Base-by-base conservation (phyloP, 2,113 vertebrate genomes). In the Glaucidium brasilianum region DNA sequence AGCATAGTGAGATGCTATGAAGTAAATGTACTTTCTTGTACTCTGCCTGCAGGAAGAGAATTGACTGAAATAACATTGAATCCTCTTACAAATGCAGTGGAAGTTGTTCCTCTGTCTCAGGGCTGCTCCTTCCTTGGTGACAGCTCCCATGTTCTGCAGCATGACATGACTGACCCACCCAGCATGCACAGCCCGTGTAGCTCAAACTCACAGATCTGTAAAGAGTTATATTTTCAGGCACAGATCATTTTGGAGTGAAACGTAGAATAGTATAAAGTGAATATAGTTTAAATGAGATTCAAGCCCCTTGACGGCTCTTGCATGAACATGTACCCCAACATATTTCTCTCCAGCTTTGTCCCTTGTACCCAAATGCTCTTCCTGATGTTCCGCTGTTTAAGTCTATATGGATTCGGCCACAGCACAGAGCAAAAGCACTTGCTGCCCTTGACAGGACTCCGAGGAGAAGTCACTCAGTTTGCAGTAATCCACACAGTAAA, bases 111-210 rank as follows among this genome's bases (percentile, higher is more conserved):
- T 41, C 30, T 81, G 47, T 25, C 37, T 80, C 1, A 0, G 55
- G 34, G 32, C 45, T 19, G 11, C 19, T 43, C 18, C 37, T 59
- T 59, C 32, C 19, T 22, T 15, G 9, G 25, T 35, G n/a, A 39
- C 11, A 41, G 71, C 18, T 73, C 11, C 52, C 53, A n/a, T 12
- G 7, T 63, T 60, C 53, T 68, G 35, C 27, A 62, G 49, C n/a
- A 32, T 35, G 72, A 34, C 15, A 8, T 0, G 4, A 56, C 15
- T 0, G 0, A 37, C 9, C 14, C 26, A 2, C 43, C 16, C 43
- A 45, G 16, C 17, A 7, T 18, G 43, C 43, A 45, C 16, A 45
- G 43, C 37, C 16, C 19, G 3, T 15, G 13, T 17, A n/a, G 6
- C 35, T 67, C 67, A 63, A 81, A 62, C 53, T 63, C 49, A 47